Conservation (phyloP, 92 coral and sea anemone species). For the Virgularia gustaviana region DNA sequence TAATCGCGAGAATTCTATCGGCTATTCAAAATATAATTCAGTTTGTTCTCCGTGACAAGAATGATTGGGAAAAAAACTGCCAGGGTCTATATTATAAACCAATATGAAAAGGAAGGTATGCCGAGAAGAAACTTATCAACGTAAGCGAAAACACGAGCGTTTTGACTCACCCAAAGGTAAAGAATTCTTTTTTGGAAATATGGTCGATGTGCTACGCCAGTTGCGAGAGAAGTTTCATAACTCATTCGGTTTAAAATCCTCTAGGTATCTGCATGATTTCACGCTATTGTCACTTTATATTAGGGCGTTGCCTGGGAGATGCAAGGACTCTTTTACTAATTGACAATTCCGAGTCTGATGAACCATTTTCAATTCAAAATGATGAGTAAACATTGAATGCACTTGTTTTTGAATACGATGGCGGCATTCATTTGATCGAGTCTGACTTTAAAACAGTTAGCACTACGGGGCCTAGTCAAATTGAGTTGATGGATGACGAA, state of each 20-base stretch:
- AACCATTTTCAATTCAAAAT: not conserved
- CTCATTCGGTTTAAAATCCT: slow-evolving; percentile 1
- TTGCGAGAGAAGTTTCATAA: slow-evolving; percentile 18
- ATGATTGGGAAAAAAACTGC: slow-evolving; percentile 4
- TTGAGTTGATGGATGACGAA: slow-evolving; percentile 34
- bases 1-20: slow-evolving; percentile 25
- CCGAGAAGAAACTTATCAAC: slow-evolving; percentile 23
- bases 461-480: slow-evolving; percentile 26
- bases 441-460: slow-evolving; percentile 29
- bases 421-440: slow-evolving; percentile 20
- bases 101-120: slow-evolving; percentile 23
- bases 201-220: slow-evolving; percentile 25
- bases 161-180: slow-evolving; percentile 20
- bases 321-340: slow-evolving; percentile 22
- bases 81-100: not conserved
- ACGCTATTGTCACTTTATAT: not conserved
- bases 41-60: slow-evolving; percentile 9
- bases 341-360: slow-evolving; percentile 3
- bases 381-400: slow-evolving; percentile 26
- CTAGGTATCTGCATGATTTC: slow-evolving; percentile 33
- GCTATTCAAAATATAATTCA: slow-evolving; percentile 19
- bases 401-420: not conserved
- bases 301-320: slow-evolving; percentile 21
- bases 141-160: slow-evolving; percentile 27
- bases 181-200: slow-evolving; percentile 18